These are phyloP conservation scores for Scomber japonicus DNA, from an alignment of 2,113 vertebrate genomes.

Conservation along the genomic window DNA sequence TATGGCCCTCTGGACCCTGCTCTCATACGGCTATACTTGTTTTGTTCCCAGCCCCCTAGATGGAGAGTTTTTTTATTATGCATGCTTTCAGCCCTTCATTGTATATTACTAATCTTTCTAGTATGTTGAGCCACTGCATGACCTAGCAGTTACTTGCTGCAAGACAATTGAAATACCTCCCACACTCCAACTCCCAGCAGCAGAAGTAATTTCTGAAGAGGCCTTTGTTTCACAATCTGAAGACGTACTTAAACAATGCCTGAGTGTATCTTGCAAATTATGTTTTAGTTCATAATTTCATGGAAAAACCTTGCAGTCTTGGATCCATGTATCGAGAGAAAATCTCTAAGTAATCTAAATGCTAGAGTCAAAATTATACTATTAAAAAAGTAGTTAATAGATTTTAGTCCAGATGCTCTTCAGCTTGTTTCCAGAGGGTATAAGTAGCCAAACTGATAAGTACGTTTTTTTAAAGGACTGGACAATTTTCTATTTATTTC, in stretches of 20 bases:
- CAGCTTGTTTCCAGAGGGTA: too few species aligned
- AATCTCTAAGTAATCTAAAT: neutral
- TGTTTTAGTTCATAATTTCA: neutral
- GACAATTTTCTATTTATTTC: too few species aligned
- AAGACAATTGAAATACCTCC: slow-evolving; percentile 60
- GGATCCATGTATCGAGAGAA: neutral
- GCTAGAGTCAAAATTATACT: neutral
- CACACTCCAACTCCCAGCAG: slow-evolving; percentile 47
- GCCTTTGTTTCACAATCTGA: slow-evolving; percentile 38
- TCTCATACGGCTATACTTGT: slow-evolving; percentile 47
- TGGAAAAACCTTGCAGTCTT: neutral
- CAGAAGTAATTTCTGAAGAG: slow-evolving; percentile 55
- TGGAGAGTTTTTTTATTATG: slow-evolving; percentile 67
- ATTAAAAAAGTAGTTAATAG: too few species aligned
- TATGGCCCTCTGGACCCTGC: slow-evolving; percentile 42
- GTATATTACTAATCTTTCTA: slow-evolving; percentile 34
- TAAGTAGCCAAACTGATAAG: too few species aligned
- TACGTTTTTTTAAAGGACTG: too few species aligned
- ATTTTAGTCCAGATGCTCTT: too few species aligned
- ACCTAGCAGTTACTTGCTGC: slow-evolving; percentile 29
- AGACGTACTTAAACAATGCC: neutral
- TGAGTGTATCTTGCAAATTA: slow-evolving; percentile 4
- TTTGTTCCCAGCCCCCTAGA: slow-evolving; percentile 64
- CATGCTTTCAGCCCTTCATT: slow-evolving; percentile 63
- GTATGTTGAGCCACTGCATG: slow-evolving; percentile 37